phyloP scores from a whole-genome alignment of 2,888 invertebrate genomes.

The Hirtodrosophila trivittata region DNA sequence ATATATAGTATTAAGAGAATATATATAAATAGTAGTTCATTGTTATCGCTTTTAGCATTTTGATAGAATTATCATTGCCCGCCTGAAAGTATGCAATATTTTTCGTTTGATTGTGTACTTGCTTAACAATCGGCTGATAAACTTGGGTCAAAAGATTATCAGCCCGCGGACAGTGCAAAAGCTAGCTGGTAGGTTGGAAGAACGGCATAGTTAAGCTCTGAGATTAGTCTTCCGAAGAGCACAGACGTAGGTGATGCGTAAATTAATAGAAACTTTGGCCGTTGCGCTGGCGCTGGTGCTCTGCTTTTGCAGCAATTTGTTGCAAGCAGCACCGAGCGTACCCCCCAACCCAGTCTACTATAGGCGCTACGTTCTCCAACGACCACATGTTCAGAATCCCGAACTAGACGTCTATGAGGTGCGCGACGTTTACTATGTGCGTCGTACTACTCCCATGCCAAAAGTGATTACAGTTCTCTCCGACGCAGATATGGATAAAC shows the following conservation, averaged over 20 bases:
- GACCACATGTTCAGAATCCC: conserved; percentile 33
- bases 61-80: not conserved
- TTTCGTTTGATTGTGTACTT: too few relatives aligned
- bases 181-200: too few relatives aligned
- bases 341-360: conserved; percentile 41
- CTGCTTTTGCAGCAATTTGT: conserved; percentile 8
- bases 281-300: conserved; percentile 16
- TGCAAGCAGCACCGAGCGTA: conserved; percentile 21
- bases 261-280: not conserved
- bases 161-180: not conserved
- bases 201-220: not conserved
- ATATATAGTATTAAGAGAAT: too few relatives aligned
- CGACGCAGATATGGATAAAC: conserved; percentile 63
- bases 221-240: conserved; percentile 15
- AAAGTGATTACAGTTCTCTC: conserved; percentile 30
- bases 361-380: conserved; percentile 55
- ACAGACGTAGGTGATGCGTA: conserved; percentile 24
- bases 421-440: conserved; percentile 57
- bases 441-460: conserved; percentile 30
- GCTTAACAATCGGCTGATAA: not conserved
- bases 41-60: conserved; percentile 25
- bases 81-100: conserved; percentile 56
- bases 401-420: conserved; percentile 62
- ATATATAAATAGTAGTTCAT: too few relatives aligned
- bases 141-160: conserved; percentile 21